Evolutionary conservation across 2,113 vertebrate species (phyloP), one percentile per base, ranked within the genome.

Genomic region (Colius striatus): DNA sequence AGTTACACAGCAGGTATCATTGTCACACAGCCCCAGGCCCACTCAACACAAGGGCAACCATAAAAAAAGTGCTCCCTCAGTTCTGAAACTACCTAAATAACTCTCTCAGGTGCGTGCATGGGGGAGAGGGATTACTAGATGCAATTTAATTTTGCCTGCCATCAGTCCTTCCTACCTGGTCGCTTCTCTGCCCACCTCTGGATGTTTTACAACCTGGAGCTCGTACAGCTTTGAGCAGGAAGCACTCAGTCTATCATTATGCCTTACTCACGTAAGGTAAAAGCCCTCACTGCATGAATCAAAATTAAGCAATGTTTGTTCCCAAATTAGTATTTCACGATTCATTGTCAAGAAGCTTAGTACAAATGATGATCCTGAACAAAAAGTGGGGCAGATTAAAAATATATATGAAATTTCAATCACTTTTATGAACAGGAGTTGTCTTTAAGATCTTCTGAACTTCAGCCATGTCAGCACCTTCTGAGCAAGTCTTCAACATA

Each of bases 61-160:
- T 22, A 71, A 34, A 71, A 34, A 1, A 6, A 48, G 26, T 1
- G 5, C 50, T 78, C 90, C 57, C 68, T 89, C 50, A 21, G 62
- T 84, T 78, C 73, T 65, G 43, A 78, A 88, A 78, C 47, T 71
- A 84, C 50, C 48, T 71, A 32, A 67, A 6, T 47, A 91, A 65
- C 19, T 57, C 67, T 51, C 60, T 36, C 3, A 5, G 32, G 18
- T 36, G 9, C 1, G 0, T 19, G n/a, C 1, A 1, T 34, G 27
- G 29, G n/a, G 32, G 29, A 92, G 43, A 86, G 48, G 55, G 43
- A 41, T 63, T 51, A 32, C 11, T 50, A 32, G 13, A 45, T 38
- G 54, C 3, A 25, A 80, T 76, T 41, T n/a, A 41, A 51, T 81
- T 93, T 60, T 63, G 34, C 38, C 55, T 86, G 45, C 23, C 5